Base-by-base conservation (phyloP, 2,113 vertebrate genomes). In the Talpa occidentalis region DNA sequence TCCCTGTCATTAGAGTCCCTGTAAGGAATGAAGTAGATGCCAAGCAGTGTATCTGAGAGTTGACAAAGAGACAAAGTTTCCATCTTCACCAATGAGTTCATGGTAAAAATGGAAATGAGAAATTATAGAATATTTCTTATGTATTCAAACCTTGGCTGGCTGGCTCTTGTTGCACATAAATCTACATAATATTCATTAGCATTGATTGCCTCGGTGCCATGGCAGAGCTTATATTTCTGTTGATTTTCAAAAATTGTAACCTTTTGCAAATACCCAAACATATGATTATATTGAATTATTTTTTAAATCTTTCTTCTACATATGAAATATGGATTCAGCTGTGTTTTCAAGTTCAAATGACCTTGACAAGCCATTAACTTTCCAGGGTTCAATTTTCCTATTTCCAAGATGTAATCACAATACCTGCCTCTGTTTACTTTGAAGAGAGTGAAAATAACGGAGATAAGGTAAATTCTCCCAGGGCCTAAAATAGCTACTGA, bases 361-460 rank as follows among this genome's bases (percentile, higher is more conserved):
- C 94, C 93, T 95, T 96, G 93, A 37, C 32, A 97, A 80, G 69
- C 64, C 89, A 89, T 93, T 95, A 84, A 72, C 60, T 91, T 94
- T 74, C 37, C 54, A 76, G 19, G 77, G 19, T 42, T 89, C 93
- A 88, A 94, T 87, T 94, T 96, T 96, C 87, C 72, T 93, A 19
- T 91, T 96, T 91, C 82, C 54, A 93, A 96, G 83, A 89, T 96
- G 72, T 91, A 78, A 93, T 94, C 94, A 96, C 79, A 94, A 83
- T 94, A 91, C 56, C 64, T 94, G 88, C 91, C 79, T 94, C 74
- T 95, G 81, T 94, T 96, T 97, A 79, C 82, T 93, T 66, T 91
- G 80, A 96, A 95, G 64, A 67, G 35, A 87, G 10, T 62, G 83
- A 97, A 91, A 96, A 96, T 95, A 83, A 94, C 32, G 77, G 47